phyloP scores from a whole-genome alignment of 2,113 vertebrate species.

The Lophochroa leadbeateri region DNA sequence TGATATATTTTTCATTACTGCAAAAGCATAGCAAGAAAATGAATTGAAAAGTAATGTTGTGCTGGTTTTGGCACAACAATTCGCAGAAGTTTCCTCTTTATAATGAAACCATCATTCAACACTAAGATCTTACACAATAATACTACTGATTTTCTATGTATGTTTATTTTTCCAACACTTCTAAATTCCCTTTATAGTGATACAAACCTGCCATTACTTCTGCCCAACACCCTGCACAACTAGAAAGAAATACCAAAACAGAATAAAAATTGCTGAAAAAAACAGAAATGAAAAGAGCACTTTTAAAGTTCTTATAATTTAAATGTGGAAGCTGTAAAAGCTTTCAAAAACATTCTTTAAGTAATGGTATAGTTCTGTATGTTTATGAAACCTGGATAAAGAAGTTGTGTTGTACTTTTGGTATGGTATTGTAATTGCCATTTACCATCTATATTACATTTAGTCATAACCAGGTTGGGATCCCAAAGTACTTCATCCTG shows the following conservation, averaged over 20 bases:
- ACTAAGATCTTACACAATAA: background rate
- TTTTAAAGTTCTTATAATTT: background rate
- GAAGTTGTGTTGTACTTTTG: background rate
- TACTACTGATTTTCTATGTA: background rate
- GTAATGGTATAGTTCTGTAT: background rate
- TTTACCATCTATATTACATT: background rate
- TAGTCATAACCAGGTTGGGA: background rate
- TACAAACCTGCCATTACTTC: background rate
- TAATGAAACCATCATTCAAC: background rate
- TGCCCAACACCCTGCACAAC: background rate
- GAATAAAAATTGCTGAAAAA: background rate
- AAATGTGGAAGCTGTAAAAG: background rate
- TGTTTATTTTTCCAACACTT: background rate
- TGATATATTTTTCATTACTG: background rate
- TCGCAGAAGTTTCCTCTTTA: background rate
- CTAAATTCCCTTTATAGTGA: background rate
- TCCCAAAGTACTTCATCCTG: background rate
- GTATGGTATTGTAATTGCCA: background rate
- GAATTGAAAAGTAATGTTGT: background rate
- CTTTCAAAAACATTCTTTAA: background rate
- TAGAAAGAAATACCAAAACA: background rate
- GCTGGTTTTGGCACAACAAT: background rate
- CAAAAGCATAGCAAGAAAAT: background rate
- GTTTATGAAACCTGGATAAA: background rate
- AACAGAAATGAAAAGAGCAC: background rate